Percentiles rank a stretch among this genome's conserved stretches.
Conservation (phyloP, 2,113 vertebrate genomes). For the Sclerurus mexicanus region DNA sequence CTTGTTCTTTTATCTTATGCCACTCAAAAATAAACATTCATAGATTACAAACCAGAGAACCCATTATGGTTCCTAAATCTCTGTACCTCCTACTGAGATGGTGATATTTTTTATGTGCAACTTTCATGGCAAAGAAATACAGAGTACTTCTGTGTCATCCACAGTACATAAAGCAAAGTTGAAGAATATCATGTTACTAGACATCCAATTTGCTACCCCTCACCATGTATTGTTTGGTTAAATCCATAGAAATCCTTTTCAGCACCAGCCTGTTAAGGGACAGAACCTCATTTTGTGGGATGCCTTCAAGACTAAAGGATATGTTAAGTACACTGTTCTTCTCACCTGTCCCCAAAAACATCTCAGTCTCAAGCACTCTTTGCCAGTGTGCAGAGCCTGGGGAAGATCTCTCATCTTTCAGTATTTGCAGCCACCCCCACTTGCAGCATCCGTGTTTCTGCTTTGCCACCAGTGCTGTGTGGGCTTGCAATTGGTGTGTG, state of each 20-base stretch:
- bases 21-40: neutral
- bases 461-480: constrained; percentile 1
- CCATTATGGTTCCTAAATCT: neutral
- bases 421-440: neutral
- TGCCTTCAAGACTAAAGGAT: neutral
- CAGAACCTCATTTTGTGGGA: neutral
- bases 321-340: neutral
- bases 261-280: neutral
- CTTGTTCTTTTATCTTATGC: neutral
- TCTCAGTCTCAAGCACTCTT: neutral
- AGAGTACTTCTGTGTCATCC: neutral
- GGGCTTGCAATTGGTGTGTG: constrained; percentile 49
- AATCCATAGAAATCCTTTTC: neutral
- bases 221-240: neutral
- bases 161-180: neutral
- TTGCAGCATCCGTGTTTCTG: neutral
- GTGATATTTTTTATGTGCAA: neutral
- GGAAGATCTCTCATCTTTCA: neutral
- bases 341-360: neutral
- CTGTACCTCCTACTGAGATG: neutral
- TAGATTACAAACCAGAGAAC: neutral
- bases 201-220: neutral
- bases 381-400: neutral
- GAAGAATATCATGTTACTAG: neutral
- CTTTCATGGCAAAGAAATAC: neutral